These are phyloP conservation scores for Tortricodes alternella DNA, from an alignment of 2,888 invertebrate species.

Conservation along the genomic window DNA sequence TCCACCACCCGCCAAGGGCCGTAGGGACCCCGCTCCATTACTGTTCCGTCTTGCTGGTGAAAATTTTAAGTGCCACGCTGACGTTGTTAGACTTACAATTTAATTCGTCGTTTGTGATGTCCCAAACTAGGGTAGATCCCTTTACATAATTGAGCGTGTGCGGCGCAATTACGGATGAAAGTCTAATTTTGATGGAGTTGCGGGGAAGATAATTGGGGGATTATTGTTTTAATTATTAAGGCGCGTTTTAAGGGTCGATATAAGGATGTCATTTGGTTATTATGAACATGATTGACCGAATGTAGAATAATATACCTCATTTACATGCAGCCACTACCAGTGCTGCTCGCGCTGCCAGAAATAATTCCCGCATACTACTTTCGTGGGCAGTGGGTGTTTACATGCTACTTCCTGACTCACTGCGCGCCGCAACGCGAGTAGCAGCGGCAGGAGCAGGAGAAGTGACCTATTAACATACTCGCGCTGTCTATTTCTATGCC, in stretches of 20 bases:
- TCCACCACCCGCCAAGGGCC: slow-evolving; percentile 3
- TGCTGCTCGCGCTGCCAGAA: too few relatives aligned
- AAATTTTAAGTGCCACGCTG: slow-evolving; percentile 29
- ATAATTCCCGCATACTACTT: too few relatives aligned
- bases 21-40: slow-evolving; percentile 18
- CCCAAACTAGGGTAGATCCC: slow-evolving; percentile 23
- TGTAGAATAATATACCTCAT: too few relatives aligned
- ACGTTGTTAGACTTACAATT: slow-evolving; percentile 27
- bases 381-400: too few relatives aligned
- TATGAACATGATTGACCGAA: too few relatives aligned
- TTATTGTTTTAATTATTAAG: slow-evolving; percentile 15
- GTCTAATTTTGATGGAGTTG: slow-evolving; percentile 24
- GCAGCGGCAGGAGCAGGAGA: too few relatives aligned
- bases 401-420: too few relatives aligned
- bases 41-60: slow-evolving; percentile 27
- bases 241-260: neutral
- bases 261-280: too few relatives aligned
- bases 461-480: too few relatives aligned
- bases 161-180: slow-evolving; percentile 24
- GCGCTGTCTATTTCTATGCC: too few relatives aligned
- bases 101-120: slow-evolving; percentile 28
- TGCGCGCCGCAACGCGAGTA: too few relatives aligned
- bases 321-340: too few relatives aligned
- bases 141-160: slow-evolving; percentile 29
- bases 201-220: slow-evolving; percentile 15